Evolutionary conservation across 2,113 vertebrate species (phyloP).

Genomic region (Vimba vimba): DNA sequence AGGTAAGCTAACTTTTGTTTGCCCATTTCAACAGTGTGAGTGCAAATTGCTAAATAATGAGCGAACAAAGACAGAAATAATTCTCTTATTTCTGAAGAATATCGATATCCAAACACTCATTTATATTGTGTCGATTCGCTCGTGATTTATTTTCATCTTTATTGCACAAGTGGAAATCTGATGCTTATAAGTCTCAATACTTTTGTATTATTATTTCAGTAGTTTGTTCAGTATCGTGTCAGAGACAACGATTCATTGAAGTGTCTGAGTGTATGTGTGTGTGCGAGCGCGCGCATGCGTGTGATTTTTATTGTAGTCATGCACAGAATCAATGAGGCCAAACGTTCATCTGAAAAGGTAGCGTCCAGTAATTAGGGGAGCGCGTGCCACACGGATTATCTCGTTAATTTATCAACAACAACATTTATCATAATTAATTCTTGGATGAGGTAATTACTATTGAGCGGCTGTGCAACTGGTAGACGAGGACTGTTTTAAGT

Average conservation of each 20-base stretch:
- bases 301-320: slow-evolving; percentile 68
- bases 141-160: no score
- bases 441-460: slow-evolving; percentile 89
- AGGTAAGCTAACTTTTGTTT: background rate
- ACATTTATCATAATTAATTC: slow-evolving; percentile 96
- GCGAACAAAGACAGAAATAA: background rate
- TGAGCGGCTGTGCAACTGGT: slow-evolving; percentile 88
- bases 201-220: background rate
- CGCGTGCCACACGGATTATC: slow-evolving; percentile 90
- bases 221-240: background rate
- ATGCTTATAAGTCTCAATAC: background rate
- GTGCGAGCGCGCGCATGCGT: slow-evolving; percentile 37
- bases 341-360: slow-evolving; percentile 69
- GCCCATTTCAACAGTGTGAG: background rate
- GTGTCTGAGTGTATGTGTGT: slow-evolving; percentile 23
- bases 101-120: background rate
- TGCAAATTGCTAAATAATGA: background rate
- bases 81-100: background rate
- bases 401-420: slow-evolving; percentile 94
- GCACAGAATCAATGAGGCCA: slow-evolving; percentile 82
- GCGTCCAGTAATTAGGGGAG: slow-evolving; percentile 83
- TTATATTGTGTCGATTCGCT: background rate
- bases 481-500: slow-evolving; percentile 76
- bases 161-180: background rate
- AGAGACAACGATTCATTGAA: background rate